Evolutionary conservation across 1,140 invertebrate species (phyloP).

Genomic region (Psix sp.): DNA sequence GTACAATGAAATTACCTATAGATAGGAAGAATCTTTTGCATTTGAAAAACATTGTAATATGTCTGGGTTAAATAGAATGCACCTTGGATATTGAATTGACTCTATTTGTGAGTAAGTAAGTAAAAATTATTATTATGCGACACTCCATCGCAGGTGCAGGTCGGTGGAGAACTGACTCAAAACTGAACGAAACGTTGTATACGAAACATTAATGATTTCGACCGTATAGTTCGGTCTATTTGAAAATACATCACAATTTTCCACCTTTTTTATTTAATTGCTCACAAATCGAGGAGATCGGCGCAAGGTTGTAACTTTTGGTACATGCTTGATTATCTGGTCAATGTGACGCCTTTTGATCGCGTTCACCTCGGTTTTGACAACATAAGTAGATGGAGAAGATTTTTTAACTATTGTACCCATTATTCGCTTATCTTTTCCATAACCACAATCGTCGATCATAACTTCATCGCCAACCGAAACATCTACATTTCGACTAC

Average conservation of each 20-base stretch:
- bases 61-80: too few species aligned
- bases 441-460: slow-evolving; percentile 7
- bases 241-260: slow-evolving; percentile 9
- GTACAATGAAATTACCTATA: too few species aligned
- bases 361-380: background rate
- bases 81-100: too few species aligned
- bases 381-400: slow-evolving; percentile 3
- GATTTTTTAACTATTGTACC: background rate
- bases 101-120: too few species aligned
- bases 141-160: too few species aligned
- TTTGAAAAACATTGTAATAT: too few species aligned
- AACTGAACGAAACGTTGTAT: too few species aligned
- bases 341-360: background rate
- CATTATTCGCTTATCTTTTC: slow-evolving; percentile 7
- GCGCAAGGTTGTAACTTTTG: background rate
- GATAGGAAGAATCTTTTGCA: too few species aligned
- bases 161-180: too few species aligned
- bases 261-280: slow-evolving; percentile 4
- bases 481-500: slow-evolving; percentile 7
- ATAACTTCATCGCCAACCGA: slow-evolving; percentile 9
- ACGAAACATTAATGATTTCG: too few species aligned
- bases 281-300: background rate
- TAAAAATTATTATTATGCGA: too few species aligned
- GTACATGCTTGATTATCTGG: slow-evolving; percentile 1
- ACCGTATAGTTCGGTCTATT: too few species aligned